phyloP scores from a whole-genome alignment of 2,113 vertebrate species.

The Coryphaenoides rupestris region DNA sequence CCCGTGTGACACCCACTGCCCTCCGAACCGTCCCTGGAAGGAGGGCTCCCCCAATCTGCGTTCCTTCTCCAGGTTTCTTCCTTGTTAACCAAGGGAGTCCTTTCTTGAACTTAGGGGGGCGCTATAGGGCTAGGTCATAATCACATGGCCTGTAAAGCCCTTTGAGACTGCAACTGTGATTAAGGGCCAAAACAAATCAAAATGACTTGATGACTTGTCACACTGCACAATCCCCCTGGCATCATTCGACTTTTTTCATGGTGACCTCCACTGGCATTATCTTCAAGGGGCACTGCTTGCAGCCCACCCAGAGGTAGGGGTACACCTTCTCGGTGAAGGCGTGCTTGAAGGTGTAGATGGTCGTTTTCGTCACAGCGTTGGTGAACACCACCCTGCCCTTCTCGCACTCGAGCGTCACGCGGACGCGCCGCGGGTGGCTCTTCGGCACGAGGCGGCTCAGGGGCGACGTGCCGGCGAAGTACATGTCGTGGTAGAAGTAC shows the following conservation, averaged over 20 bases:
- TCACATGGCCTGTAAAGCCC: no score
- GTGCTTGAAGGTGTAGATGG: slow-evolving; percentile 69
- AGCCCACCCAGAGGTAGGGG: slow-evolving; percentile 70
- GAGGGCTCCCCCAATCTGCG: no score
- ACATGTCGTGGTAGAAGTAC: slow-evolving; percentile 68
- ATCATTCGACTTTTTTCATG: slow-evolving; percentile 19
- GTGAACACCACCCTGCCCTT: slow-evolving; percentile 56
- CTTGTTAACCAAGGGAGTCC: no score
- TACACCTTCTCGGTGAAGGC: slow-evolving; percentile 53
- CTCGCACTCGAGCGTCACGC: slow-evolving; percentile 64
- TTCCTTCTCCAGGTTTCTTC: no score
- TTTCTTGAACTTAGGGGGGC: no score
- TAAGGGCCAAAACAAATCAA: no score
- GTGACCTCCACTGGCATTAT: slow-evolving; percentile 46
- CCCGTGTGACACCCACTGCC: no score
- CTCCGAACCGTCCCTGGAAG: no score
- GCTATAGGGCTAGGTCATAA: no score
- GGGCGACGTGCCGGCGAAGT: slow-evolving; percentile 67
- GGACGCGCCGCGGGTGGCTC: slow-evolving; percentile 46
- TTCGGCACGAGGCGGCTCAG: slow-evolving; percentile 53
- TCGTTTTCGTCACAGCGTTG: slow-evolving; percentile 30
- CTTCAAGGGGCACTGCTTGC: slow-evolving; percentile 51
- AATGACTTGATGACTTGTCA: no score
- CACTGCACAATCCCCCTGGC: no score
- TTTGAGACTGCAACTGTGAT: no score